Base-by-base conservation (phyloP, 2,113 vertebrate genomes). In the Siniperca knerii region DNA sequence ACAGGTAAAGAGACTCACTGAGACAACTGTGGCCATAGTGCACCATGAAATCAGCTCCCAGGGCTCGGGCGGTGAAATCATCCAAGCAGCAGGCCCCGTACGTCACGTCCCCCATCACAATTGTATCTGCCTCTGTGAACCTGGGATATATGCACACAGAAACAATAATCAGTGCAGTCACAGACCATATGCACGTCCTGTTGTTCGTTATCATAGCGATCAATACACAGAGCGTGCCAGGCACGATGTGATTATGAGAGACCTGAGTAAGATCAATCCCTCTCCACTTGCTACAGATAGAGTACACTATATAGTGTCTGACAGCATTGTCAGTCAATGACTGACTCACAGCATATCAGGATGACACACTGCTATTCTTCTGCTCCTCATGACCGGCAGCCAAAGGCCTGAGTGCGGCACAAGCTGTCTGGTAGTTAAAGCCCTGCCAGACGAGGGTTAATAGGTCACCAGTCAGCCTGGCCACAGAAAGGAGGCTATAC, bases 1-100 rank as follows among this genome's bases (percentile, higher is more conserved):
- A 13, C 11, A 40, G 20, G 1, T 35, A 74, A 33, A 77, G 23
- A 44, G 13, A 96, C 96, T 91, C 94, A 99, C 98, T 96, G 6
- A 99, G 96, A 87, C 98, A 99, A 84, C 98, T 99, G 96, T 99
- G 98, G 65, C 98, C 98, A 0, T 99, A 99, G 95, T 99, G 98
- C 87, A 99, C 97, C 96, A 99, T 94, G 95, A 99, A 99, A 92
- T 99, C 98, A 0, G 97, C 98, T 33, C 98, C 98, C 79, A 99
- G 94, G 62, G 98, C 98, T 23, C 97, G 94, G 35, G 98, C 98
- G 0, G 98, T 99, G 94, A 97, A 99, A 95, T 99, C 98, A 0
- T 99, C 98, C 90, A 99, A 96, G 42, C 98, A 99, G 94, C 98
- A 99, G 3, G 98, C 98, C 0, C 98, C 98, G 0, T 99, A 99